Evolutionary conservation across 2,113 vertebrate genomes (phyloP), one percentile per base, ranked within the genome.

Genomic region (Parotia lawesii): DNA sequence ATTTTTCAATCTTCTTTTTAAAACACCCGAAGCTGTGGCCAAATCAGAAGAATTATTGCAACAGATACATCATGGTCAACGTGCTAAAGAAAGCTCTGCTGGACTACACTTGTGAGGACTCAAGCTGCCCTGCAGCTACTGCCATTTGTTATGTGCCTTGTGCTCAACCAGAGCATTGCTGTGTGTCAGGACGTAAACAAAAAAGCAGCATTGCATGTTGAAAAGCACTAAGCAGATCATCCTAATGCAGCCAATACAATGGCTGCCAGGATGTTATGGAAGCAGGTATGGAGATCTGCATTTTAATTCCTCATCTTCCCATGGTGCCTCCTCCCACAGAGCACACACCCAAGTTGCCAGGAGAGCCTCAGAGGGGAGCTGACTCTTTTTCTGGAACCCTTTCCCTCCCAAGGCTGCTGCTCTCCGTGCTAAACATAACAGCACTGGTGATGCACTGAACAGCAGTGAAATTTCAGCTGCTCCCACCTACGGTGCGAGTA

Each of bases 121-220:
- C 11, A 17, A 93, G 76, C 85, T 94, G 82, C 95, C 95, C 85
- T 88, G 83, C 64, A 82, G 94, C 95, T 92, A 93, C 91, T 93
- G 91, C 72, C 87, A 95, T 96, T 96, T 93, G 86, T 93, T 90
- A 92, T 10, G 57, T 81, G 93, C 60, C 85, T 91, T 33, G 90
- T 21, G 53, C 19, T 95, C 70, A 84, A 92, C 23, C 33, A 87
- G 64, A 90, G 64, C 87, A 79, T 42, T 48, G 78, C 78, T 96
- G 3, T 28, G 60, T 40, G 56, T 89, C 56, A 90, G 71, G 44
- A 90, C 90, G 71, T 56, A 96, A 94, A 91, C 57, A 78, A 84
- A 87, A 83, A 89, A 88, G 61, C 3, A 91, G 37, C 38, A 83
- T 0, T 62, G 42, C 80, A 69, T 56, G 62, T n/a, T 87, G 65